Conservation (phyloP, 2,113 vertebrate genomes). For the Aramus guarauna region DNA sequence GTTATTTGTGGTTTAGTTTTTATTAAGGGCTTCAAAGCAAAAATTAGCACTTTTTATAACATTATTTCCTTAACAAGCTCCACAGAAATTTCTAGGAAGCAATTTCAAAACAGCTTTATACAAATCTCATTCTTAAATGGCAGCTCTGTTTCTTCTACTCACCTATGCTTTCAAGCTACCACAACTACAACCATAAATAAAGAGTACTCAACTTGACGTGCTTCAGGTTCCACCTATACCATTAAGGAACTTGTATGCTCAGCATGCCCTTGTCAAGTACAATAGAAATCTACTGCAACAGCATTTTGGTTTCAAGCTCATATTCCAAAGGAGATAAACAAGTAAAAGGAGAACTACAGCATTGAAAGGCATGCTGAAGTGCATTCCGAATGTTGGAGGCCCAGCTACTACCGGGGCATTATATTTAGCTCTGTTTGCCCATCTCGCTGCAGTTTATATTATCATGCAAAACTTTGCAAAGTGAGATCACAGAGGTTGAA, state of each 20-base stretch:
- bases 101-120: neutral
- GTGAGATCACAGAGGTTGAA: neutral
- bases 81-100: neutral
- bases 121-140: neutral
- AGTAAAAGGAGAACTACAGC: neutral
- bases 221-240: neutral
- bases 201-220: neutral
- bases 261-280: neutral
- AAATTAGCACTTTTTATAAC: neutral
- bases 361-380: neutral
- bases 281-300: neutral
- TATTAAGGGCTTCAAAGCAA: neutral
- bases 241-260: neutral
- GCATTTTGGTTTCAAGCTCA: neutral
- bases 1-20: neutral
- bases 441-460: neutral
- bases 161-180: neutral
- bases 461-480: neutral
- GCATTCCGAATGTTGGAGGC: neutral
- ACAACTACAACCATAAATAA: neutral
- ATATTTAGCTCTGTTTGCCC: neutral
- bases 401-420: neutral
- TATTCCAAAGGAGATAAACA: neutral
- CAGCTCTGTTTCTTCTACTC: neutral
- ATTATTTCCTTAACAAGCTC: neutral